A percentile compares a stretch with the other conserved stretches of the same genome.
Evolutionary conservation across 2,888 invertebrate species (phyloP).

Genomic region (Pammene fasciana): DNA sequence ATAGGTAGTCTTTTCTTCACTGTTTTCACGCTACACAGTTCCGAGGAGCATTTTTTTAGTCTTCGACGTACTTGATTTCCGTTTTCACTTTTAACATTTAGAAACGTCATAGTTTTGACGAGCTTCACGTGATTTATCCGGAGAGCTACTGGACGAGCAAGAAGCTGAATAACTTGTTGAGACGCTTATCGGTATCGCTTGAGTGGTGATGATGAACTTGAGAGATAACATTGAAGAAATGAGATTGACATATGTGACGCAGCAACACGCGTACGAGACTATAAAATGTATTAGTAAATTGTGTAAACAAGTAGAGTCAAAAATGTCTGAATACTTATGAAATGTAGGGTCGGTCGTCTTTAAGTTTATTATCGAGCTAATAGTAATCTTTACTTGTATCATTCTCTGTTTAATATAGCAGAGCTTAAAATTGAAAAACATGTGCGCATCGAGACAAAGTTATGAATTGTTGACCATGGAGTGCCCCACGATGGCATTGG

Average conservation of each 20-base stretch:
- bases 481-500: no score
- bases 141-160: neutral
- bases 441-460: no score
- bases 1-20: slow-evolving; percentile 78
- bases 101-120: slow-evolving; percentile 6
- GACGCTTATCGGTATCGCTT: slow-evolving; percentile 19
- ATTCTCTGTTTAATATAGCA: no score
- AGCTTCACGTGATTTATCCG: slow-evolving; percentile 8
- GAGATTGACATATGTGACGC: slow-evolving; percentile 4
- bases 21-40: slow-evolving; percentile 12
- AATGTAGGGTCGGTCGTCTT: no score
- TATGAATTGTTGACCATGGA: no score
- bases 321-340: no score
- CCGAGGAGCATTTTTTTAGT: neutral
- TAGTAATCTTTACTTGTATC: no score
- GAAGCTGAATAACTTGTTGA: neutral
- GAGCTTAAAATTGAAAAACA: no score
- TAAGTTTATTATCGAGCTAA: no score
- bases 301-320: neutral
- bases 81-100: slow-evolving; percentile 7
- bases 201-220: slow-evolving; percentile 16
- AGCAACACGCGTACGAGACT: neutral
- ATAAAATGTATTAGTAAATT: neutral
- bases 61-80: slow-evolving; percentile 11
- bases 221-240: slow-evolving; percentile 11